Percentiles rank a stretch among this genome's conserved stretches.
phyloP scores from a whole-genome alignment of 2,797 vertebrate genomes.

The Bradypus variegatus region DNA sequence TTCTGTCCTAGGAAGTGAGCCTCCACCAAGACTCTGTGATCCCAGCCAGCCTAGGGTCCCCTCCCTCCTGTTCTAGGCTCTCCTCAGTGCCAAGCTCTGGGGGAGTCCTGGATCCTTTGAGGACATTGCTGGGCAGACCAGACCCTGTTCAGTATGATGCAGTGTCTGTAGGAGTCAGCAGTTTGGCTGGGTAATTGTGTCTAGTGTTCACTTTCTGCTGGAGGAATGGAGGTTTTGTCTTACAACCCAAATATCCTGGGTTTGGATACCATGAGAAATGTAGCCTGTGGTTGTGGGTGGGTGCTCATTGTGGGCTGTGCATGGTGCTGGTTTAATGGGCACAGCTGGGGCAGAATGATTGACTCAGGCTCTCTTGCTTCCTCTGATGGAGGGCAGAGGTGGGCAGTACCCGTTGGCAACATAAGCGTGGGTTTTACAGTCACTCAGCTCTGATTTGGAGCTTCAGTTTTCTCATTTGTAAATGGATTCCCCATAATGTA shows the following conservation, averaged over 20 bases:
- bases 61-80: background rate
- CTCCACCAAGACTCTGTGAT: background rate
- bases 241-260: conserved; percentile 63
- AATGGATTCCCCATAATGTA: background rate
- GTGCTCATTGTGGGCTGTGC: background rate
- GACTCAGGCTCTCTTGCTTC: background rate
- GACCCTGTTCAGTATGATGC: conserved; percentile 17
- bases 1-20: background rate
- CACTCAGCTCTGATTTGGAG: background rate
- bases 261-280: conserved; percentile 47
- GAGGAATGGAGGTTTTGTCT: conserved; percentile 59
- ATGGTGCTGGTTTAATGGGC: conserved; percentile 23
- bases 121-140: conserved; percentile 30
- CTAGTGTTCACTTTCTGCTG: conserved; percentile 35
- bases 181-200: conserved; percentile 48
- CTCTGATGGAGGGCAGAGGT: background rate
- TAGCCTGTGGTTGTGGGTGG: conserved; percentile 25
- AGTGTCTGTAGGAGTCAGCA: conserved; percentile 53
- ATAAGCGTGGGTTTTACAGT: background rate
- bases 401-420: background rate
- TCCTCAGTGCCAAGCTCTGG: conserved; percentile 46
- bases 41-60: background rate
- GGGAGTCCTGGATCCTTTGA: conserved; percentile 28
- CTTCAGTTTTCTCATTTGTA: background rate
- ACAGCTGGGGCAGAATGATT: background rate